These are phyloP conservation scores for Mythimna impura DNA, from an alignment of 2,888 invertebrate species.

Conservation along the genomic window DNA sequence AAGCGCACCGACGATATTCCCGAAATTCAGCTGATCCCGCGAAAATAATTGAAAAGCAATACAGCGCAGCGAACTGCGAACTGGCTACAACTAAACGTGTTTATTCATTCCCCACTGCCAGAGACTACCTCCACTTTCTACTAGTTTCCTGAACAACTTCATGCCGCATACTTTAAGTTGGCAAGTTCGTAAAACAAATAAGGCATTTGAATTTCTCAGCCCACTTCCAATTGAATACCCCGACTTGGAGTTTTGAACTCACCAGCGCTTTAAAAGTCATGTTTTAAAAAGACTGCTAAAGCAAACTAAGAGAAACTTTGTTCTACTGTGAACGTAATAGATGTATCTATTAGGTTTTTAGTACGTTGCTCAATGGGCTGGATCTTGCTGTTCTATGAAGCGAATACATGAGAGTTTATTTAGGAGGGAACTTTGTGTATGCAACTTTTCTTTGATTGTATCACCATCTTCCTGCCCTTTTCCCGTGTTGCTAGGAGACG, in stretches of 20 bases:
- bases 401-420: background rate
- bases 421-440: background rate
- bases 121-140: conserved; percentile 43
- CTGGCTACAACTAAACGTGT: conserved; percentile 57
- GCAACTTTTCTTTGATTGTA: background rate
- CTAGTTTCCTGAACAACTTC: conserved; percentile 61
- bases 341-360: conserved; percentile 32
- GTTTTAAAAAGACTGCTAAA: conserved; percentile 64
- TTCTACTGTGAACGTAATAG: conserved; percentile 32
- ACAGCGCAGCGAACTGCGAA: conserved; percentile 44
- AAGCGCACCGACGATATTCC: conserved; percentile 10
- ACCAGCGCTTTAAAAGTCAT: conserved; percentile 64
- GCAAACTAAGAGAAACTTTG: conserved; percentile 51
- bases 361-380: background rate
- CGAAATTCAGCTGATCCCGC: conserved; percentile 39
- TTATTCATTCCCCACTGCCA: conserved; percentile 53
- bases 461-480: too few relatives aligned
- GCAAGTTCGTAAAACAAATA: conserved; percentile 66
- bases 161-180: conserved; percentile 63
- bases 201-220: conserved; percentile 71
- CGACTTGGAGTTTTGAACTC: conserved; percentile 60
- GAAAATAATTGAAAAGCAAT: conserved; percentile 61
- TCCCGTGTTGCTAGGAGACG: too few relatives aligned
- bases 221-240: conserved; percentile 68
- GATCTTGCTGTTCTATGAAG: background rate